Conservation (phyloP, 2,888 invertebrate species). For the Eilema sororculum region DNA sequence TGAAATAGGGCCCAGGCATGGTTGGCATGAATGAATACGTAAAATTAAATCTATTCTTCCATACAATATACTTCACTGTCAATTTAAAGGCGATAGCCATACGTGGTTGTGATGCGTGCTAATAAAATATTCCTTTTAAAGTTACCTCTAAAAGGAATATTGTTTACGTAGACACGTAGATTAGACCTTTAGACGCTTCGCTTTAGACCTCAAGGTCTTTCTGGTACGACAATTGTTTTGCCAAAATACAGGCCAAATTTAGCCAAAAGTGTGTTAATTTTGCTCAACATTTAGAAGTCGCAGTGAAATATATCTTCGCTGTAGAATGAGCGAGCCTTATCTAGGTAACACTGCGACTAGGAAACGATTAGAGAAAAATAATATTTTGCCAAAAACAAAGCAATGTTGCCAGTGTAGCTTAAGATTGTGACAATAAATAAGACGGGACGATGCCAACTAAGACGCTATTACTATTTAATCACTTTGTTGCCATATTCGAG, state of each 20-base stretch:
- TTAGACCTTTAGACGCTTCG: constrained; percentile 83
- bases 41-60: constrained; percentile 73
- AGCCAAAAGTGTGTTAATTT: constrained; percentile 49
- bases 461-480: constrained; percentile 63
- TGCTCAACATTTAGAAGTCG: constrained; percentile 46
- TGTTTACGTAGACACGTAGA: constrained; percentile 79
- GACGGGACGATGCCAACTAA: constrained; percentile 77
- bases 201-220: constrained; percentile 82
- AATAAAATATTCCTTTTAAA: constrained; percentile 71
- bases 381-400: constrained; percentile 51
- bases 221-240: constrained; percentile 70
- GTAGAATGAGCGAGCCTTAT: constrained; percentile 22
- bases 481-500: constrained; percentile 69
- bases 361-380: constrained; percentile 30
- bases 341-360: constrained; percentile 28
- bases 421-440: constrained; percentile 82
- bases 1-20: constrained; percentile 58
- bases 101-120: constrained; percentile 86
- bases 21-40: constrained; percentile 81
- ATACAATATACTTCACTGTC: constrained; percentile 77
- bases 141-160: constrained; percentile 69
- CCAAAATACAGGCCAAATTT: constrained; percentile 78
- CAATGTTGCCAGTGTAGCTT: constrained; percentile 71
- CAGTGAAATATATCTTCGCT: constrained; percentile 25
- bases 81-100: constrained; percentile 82